Percentiles rank a stretch among this genome's conserved stretches.
Evolutionary conservation across 2,797 vertebrate genomes (phyloP).

Genomic region (Rhodeus uyekii): DNA sequence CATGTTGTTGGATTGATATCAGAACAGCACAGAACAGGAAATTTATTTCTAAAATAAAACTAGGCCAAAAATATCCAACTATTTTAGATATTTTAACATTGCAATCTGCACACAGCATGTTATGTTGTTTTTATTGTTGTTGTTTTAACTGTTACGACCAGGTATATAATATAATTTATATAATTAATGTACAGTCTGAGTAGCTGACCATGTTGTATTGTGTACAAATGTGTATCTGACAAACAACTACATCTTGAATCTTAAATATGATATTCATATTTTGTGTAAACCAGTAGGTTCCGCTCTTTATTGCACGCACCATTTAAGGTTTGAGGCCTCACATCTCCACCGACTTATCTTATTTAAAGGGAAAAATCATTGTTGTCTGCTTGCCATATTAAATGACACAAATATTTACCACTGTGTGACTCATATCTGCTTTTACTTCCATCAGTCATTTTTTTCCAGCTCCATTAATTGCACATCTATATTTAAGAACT

Average conservation of each 20-base stretch:
- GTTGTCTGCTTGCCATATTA: conserved; percentile 2
- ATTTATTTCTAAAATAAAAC: neutral
- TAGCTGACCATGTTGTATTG: neutral
- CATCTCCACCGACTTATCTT: conserved; percentile 25
- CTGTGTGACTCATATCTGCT: conserved; percentile 1
- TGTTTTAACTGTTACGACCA: neutral
- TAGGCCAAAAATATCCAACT: neutral
- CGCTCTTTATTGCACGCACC: neutral
- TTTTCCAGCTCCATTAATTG: conserved; percentile 35
- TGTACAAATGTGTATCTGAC: neutral
- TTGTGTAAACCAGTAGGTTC: neutral
- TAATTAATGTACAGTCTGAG: neutral
- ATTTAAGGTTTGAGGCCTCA: conserved; percentile 27
- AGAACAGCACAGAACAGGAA: neutral
- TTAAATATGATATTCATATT: neutral
- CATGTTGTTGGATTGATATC: neutral
- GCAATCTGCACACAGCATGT: neutral
- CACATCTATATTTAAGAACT: conserved; percentile 32
- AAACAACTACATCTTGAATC: neutral
- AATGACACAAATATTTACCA: neutral
- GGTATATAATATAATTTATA: too few relatives aligned
- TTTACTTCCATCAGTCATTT: conserved; percentile 14
- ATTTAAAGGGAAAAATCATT: conserved; percentile 9
- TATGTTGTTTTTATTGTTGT: neutral
- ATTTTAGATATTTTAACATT: neutral